Evolutionary conservation across 2,113 vertebrate genomes (phyloP).

Genomic region (Macrotus californicus): DNA sequence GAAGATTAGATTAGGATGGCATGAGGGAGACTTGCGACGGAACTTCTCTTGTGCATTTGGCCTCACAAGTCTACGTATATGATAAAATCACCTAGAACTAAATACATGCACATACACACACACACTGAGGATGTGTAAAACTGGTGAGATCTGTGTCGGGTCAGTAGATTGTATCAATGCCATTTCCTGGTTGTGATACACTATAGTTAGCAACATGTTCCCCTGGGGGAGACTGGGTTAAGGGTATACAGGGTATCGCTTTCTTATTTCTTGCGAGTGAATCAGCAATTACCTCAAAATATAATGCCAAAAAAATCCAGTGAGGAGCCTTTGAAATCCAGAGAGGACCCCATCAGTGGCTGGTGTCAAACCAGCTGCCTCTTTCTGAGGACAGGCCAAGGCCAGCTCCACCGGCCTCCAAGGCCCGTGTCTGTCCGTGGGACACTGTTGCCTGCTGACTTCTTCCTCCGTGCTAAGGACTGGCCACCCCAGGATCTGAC

Average conservation of each 20-base stretch:
- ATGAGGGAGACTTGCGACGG: background rate
- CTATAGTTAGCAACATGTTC: background rate
- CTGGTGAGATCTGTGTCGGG: background rate
- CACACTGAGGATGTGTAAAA: background rate
- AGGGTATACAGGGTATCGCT: background rate
- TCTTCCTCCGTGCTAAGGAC: background rate
- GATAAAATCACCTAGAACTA: background rate
- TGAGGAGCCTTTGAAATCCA: background rate
- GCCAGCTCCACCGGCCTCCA: background rate
- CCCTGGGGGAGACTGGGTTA: background rate
- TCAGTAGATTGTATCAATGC: background rate
- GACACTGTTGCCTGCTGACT: background rate
- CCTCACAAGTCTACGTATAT: background rate
- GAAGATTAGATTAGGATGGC: background rate
- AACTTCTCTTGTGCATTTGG: background rate
- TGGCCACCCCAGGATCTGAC: background rate
- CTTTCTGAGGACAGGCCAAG: background rate
- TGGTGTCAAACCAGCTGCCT: background rate
- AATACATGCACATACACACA: background rate
- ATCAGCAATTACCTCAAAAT: background rate
- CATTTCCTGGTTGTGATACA: background rate
- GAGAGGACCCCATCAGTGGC: background rate
- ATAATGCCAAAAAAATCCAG: background rate
- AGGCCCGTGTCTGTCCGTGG: background rate
- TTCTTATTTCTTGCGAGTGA: constrained; percentile 4